A percentile compares a stretch with the other conserved stretches of the same genome.
These are phyloP conservation scores for Caenorhabditis afra DNA, from an alignment of 2,888 invertebrate genomes.

Conservation along the genomic window DNA sequence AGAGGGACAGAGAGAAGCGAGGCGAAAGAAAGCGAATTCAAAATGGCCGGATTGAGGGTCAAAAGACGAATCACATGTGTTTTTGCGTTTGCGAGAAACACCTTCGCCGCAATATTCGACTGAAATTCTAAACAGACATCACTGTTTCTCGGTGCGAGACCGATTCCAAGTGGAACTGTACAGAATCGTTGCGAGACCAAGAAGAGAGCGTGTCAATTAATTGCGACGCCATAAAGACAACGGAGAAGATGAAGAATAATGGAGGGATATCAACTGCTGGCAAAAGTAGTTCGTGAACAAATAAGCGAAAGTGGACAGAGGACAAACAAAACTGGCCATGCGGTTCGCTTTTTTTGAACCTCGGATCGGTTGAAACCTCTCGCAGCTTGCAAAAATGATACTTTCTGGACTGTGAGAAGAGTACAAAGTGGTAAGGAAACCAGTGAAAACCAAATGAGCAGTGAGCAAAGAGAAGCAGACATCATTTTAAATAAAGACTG, in stretches of 20 bases:
- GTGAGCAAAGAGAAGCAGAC: slow-evolving; percentile 1
- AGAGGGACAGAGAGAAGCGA: neutral
- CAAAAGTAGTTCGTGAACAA: slow-evolving; percentile 32
- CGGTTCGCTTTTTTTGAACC: no score
- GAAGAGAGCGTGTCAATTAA: no score
- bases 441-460: neutral
- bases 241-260: no score
- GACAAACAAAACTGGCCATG: no score
- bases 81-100: no score
- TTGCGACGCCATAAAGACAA: no score
- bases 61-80: neutral
- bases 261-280: neutral
- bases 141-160: no score
- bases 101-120: no score
- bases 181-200: no score
- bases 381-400: neutral
- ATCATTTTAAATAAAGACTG: neutral
- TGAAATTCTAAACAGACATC: no score
- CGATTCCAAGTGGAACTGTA: no score
- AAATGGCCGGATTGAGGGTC: slow-evolving; percentile 9
- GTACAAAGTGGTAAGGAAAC: neutral
- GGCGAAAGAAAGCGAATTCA: neutral
- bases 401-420: neutral
- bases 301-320: neutral
- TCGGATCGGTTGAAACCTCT: neutral